Base-by-base conservation (phyloP, 2,113 vertebrate species). In the Pleuronectes platessa region DNA sequence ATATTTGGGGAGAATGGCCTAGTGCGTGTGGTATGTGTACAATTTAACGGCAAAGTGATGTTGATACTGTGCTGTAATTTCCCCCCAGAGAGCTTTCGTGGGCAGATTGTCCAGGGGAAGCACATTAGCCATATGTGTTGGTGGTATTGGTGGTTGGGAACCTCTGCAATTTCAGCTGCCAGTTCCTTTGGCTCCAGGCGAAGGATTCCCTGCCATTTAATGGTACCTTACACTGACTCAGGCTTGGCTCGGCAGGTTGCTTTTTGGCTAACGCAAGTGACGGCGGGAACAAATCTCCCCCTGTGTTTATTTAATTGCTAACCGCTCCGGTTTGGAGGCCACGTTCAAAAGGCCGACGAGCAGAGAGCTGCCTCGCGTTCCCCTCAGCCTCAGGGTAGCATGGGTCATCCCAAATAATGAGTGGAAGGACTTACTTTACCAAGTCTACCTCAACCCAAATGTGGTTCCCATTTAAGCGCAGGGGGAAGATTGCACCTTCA, bases 241-340 rank as follows among this genome's bases (percentile, higher is more conserved):
- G 68, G 63, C 77, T 79, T 81, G 82, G 86, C 73, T 76, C 59
- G 18, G 69, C 82, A 82, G 86, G 84, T 89, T 88, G 76, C 53
- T 87, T 82, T 51, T 81, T 86, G 86, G 88, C 83, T 59, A 80
- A 83, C 40, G 35, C 81, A 74, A 89, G 84, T 87, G 88, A 91
- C 87, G 88, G 83, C 51, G 82, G 82, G 88, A 89, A 86, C 86
- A 90, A 86, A 87, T 91, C 84, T 86, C 79, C 82, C 71, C 61
- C 82, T 84, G 82, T 91, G 91, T 93, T 92, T 90, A 90, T 89
- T 88, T 87, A 89, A 90, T 88, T 83, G 83, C 78, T 85, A 90
- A 92, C 89, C 72, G 69, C 83, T 79, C 74, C 49, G 71, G 78
- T 90, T 90, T 89, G 84, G 86, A 82, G 79, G 71, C 75, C 47